Conservation (phyloP, 37 sponge, comb jelly and placozoan genomes). For the Trichoplax adhaerens region DNA sequence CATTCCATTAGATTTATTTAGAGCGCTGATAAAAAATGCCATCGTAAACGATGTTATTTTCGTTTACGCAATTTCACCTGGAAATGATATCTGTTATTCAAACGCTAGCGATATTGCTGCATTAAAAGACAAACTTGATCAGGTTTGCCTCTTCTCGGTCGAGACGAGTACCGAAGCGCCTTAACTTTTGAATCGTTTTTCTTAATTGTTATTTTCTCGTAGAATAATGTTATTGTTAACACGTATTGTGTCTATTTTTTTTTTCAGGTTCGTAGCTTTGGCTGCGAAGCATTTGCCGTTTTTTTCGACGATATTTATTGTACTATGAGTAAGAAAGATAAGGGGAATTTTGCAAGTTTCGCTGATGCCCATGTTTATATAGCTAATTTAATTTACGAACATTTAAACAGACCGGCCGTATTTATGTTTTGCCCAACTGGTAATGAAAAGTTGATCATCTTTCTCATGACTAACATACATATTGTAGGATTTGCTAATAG, state of each 20-base stretch:
- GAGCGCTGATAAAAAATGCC: constrained; percentile 36
- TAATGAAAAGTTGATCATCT: not conserved
- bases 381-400: constrained; percentile 69
- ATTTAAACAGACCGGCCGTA: constrained; percentile 42
- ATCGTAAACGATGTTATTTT: constrained; percentile 32
- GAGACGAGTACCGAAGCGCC: too few relatives aligned
- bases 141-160: constrained; percentile 25
- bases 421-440: constrained; percentile 98
- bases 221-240: too few relatives aligned
- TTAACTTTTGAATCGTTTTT: too few relatives aligned
- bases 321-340: constrained; percentile 50
- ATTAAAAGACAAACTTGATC: constrained; percentile 69
- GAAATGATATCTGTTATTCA: constrained; percentile 78
- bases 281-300: constrained; percentile 74
- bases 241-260: too few relatives aligned
- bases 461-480: not conserved
- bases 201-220: too few relatives aligned
- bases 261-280: constrained; percentile 53
- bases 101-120: constrained; percentile 36
- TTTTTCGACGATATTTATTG: constrained; percentile 93
- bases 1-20: constrained; percentile 19
- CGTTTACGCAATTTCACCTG: constrained; percentile 91
- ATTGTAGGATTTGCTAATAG: not conserved
- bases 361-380: constrained; percentile 82
- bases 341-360: constrained; percentile 45